Evolutionary conservation across 2,888 invertebrate genomes (phyloP).

Genomic region (Brenthis hecate): DNA sequence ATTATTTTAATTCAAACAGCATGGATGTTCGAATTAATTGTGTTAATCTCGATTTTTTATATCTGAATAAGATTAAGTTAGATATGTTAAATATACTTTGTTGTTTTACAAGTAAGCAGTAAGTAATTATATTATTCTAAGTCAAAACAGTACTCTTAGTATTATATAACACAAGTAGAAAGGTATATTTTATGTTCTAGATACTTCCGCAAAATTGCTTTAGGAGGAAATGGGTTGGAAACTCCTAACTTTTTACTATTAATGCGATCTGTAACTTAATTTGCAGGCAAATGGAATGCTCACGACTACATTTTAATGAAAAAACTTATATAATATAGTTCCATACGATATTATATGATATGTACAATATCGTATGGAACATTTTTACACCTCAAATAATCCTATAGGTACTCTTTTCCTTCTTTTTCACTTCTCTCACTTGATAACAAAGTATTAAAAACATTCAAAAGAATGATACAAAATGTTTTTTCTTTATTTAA

Average conservation of each 20-base stretch:
- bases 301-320: slow-evolving; percentile 2
- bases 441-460: too few relatives aligned
- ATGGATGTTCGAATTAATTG: too few relatives aligned
- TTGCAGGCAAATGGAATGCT: slow-evolving; percentile 9
- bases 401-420: too few relatives aligned
- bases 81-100: too few relatives aligned
- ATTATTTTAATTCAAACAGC: too few relatives aligned
- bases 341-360: too few relatives aligned
- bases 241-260: slow-evolving; percentile 20
- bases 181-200: slow-evolving; percentile 21
- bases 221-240: slow-evolving; percentile 27
- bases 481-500: not conserved
- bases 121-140: too few relatives aligned
- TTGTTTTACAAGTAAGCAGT: too few relatives aligned
- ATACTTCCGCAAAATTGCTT: slow-evolving; percentile 29
- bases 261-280: slow-evolving; percentile 22
- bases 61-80: too few relatives aligned
- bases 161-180: slow-evolving; percentile 5
- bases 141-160: not conserved
- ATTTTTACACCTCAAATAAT: not conserved
- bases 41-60: too few relatives aligned
- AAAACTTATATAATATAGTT: slow-evolving; percentile 1
- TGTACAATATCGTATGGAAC: not conserved
- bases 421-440: too few relatives aligned
- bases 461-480: too few relatives aligned